Evolutionary conservation across 2,888 invertebrate species (phyloP).

Genomic region (Drosophila diplacantha): DNA sequence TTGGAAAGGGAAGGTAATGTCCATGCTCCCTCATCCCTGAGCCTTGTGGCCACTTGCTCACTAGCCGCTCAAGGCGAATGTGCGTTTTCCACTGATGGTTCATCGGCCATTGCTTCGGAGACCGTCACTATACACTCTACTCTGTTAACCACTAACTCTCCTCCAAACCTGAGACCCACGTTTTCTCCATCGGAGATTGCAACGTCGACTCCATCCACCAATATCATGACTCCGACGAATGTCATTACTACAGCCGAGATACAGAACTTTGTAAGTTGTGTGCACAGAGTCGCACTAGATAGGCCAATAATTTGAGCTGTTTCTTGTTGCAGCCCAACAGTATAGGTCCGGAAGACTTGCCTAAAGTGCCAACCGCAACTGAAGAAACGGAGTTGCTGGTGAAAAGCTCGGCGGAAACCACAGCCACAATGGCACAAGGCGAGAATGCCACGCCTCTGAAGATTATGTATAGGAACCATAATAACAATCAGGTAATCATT

Average conservation of each 20-base stretch:
- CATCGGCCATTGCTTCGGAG: conserved; percentile 30
- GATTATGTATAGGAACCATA: conserved; percentile 58
- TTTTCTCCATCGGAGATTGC: conserved; percentile 40
- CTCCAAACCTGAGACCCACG: conserved; percentile 46
- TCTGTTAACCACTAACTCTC: conserved; percentile 38
- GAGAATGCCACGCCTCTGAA: conserved; percentile 49
- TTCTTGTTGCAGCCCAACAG: conserved; percentile 39
- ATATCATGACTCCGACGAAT: conserved; percentile 56
- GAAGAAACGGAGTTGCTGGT: conserved; percentile 50
- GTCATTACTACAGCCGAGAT: conserved; percentile 62
- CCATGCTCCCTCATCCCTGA: conserved; percentile 46
- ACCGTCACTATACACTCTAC: conserved; percentile 45
- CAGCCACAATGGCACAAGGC: conserved; percentile 54
- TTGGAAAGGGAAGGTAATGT: too few relatives aligned
- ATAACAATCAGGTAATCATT: conserved; percentile 62
- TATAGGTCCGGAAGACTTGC: conserved; percentile 51
- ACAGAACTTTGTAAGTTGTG: conserved; percentile 44
- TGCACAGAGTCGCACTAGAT: background rate
- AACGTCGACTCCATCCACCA: conserved; percentile 53
- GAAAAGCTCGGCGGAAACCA: conserved; percentile 65
- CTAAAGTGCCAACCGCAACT: conserved; percentile 48
- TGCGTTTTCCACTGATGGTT: conserved; percentile 30
- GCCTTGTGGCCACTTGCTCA: conserved; percentile 47
- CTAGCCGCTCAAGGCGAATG: conserved; percentile 32
- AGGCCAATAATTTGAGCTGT: background rate